phyloP scores from a whole-genome alignment of 2,113 vertebrate species.

The Falco punctatus region DNA sequence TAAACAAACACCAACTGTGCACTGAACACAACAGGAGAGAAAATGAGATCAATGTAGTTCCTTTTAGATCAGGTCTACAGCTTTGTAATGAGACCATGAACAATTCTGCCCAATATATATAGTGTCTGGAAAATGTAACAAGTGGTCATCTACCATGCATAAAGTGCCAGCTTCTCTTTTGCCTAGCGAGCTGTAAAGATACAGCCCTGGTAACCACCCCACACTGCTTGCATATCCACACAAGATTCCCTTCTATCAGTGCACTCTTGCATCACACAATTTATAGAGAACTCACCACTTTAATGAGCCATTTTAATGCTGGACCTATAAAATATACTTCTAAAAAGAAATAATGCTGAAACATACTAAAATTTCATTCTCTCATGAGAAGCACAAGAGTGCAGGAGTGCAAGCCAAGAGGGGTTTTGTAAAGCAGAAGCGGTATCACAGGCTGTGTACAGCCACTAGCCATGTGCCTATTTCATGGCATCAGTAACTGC shows the following conservation, averaged over 20 bases:
- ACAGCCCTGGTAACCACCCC: fast-evolving
- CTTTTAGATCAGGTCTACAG: not conserved
- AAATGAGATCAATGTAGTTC: not conserved
- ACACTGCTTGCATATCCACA: not conserved
- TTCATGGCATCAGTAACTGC: not conserved
- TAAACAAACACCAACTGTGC: not conserved
- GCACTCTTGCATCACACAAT: not conserved
- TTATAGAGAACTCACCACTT: not conserved
- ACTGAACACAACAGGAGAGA: not conserved
- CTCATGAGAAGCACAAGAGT: not conserved
- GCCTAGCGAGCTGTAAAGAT: not conserved
- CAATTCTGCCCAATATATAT: not conserved
- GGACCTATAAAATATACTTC: not conserved
- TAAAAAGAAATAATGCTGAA: not conserved
- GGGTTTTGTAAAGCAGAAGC: not conserved
- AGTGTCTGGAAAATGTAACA: not conserved
- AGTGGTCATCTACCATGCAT: not conserved
- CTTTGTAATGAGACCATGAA: not conserved
- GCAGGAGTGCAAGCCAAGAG: not conserved
- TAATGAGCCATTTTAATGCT: not conserved
- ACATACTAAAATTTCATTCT: not conserved
- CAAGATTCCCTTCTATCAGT: not conserved
- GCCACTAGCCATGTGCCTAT: not conserved
- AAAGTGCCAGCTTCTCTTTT: not conserved
- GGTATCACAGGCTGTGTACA: not conserved